phyloP scores from a whole-genome alignment of 2,888 invertebrate genomes.

The Tridacna crocea region DNA sequence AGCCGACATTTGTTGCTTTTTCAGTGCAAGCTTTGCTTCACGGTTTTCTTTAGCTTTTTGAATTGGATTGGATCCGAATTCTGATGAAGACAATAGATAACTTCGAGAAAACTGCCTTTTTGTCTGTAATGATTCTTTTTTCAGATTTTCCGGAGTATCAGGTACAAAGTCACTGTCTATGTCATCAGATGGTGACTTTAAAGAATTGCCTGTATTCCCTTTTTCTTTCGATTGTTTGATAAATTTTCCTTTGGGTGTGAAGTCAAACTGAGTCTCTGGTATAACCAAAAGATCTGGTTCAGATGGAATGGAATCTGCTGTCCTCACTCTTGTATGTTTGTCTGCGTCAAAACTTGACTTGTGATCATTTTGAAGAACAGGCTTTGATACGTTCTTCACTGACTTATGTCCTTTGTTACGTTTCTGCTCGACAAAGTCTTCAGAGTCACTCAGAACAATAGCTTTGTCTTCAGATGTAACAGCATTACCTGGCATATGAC shows the following conservation, averaged over 20 bases:
- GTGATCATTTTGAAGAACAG: slow-evolving; percentile 2
- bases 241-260: slow-evolving; percentile 47
- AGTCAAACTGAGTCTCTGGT: slow-evolving; percentile 68
- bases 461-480: background rate
- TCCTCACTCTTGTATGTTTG: background rate
- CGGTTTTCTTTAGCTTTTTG: slow-evolving; percentile 62
- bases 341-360: background rate
- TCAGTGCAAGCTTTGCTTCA: slow-evolving; percentile 50
- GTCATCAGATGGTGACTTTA: slow-evolving; percentile 31
- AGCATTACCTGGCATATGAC: background rate
- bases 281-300: slow-evolving; percentile 38
- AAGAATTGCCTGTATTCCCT: background rate
- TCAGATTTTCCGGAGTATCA: slow-evolving; percentile 69
- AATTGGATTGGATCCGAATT: slow-evolving; percentile 65
- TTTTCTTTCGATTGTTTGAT: background rate
- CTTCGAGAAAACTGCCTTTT: slow-evolving; percentile 65
- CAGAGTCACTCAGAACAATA: slow-evolving; percentile 21
- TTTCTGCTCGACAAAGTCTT: slow-evolving; percentile 5
- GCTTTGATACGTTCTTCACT: slow-evolving; percentile 5
- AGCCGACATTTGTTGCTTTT: slow-evolving; percentile 31
- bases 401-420: background rate
- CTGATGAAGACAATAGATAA: slow-evolving; percentile 63
- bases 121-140: slow-evolving; percentile 37
- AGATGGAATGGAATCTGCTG: background rate
- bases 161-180: slow-evolving; percentile 69